Evolutionary conservation across 2,888 invertebrate genomes (phyloP).

Genomic region (Nemurella pictetii): DNA sequence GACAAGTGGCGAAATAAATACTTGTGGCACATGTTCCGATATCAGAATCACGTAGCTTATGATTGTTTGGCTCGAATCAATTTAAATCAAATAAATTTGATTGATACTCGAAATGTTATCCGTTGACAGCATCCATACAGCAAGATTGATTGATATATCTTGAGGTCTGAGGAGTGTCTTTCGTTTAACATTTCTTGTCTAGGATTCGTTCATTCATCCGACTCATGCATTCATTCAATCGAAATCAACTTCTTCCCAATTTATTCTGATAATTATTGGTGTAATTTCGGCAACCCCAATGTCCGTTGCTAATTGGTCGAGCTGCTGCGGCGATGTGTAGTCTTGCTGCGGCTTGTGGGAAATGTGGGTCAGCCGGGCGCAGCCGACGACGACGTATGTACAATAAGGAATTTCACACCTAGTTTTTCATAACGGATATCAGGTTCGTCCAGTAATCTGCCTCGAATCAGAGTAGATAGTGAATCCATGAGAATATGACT

Average conservation of each 20-base stretch:
- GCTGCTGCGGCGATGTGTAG: not conserved
- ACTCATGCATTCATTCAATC: not conserved
- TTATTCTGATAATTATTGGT: not conserved
- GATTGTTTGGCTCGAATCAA: not conserved
- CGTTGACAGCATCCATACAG: not conserved
- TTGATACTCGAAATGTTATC: not conserved
- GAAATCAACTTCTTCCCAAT: not conserved
- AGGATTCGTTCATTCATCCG: too few relatives aligned
- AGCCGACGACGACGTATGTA: not conserved
- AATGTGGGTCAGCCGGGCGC: constrained; percentile 9
- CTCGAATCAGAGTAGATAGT: not conserved
- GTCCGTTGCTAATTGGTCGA: not conserved
- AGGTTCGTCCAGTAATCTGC: constrained; percentile 1
- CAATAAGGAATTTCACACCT: constrained; percentile 27
- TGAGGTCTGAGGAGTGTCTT: too few relatives aligned
- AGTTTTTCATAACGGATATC: constrained; percentile 30
- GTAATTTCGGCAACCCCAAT: not conserved
- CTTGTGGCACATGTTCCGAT: too few relatives aligned
- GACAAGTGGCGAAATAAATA: too few relatives aligned
- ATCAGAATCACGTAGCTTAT: too few relatives aligned
- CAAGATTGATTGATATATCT: not conserved
- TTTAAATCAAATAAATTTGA: not conserved
- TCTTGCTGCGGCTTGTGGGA: not conserved
- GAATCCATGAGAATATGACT: constrained; percentile 1
- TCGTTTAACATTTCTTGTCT: too few relatives aligned